These are phyloP conservation scores for Zaprionus obscuricornis DNA, from an alignment of 2,888 invertebrate species.

Conservation along the genomic window DNA sequence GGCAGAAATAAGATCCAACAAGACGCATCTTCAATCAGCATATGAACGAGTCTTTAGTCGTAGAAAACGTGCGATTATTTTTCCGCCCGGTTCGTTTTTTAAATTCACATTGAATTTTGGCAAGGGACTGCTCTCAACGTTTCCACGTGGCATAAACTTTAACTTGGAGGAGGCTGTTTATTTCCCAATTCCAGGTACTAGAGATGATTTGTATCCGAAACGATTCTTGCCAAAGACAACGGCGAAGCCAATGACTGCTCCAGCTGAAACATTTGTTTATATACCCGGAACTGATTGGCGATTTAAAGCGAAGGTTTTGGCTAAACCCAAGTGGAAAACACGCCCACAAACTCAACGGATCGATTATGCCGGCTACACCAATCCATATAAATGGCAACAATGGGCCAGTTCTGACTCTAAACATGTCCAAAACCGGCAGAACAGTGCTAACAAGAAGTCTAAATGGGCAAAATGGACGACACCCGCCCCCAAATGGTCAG, in stretches of 20 bases:
- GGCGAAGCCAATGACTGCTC: constrained; percentile 48
- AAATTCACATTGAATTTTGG: constrained; percentile 74
- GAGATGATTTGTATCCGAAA: constrained; percentile 78
- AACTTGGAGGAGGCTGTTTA: constrained; percentile 75
- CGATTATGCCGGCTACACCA: constrained; percentile 40
- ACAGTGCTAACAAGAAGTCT: background rate
- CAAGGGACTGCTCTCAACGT: constrained; percentile 69
- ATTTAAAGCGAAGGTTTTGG: constrained; percentile 70
- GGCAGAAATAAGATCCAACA: background rate
- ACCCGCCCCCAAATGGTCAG: constrained; percentile 50
- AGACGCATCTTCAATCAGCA: constrained; percentile 24
- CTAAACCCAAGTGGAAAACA: constrained; percentile 42
- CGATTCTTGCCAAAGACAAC: constrained; percentile 61
- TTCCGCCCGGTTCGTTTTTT: constrained; percentile 73
- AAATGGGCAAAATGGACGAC: constrained; percentile 69
- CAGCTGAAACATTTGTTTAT: constrained; percentile 56
- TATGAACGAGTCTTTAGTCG: constrained; percentile 62
- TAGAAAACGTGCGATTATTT: constrained; percentile 73
- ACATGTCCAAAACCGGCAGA: constrained; percentile 16
- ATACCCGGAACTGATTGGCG: constrained; percentile 77
- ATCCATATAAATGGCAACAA: constrained; percentile 65
- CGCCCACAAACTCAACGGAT: constrained; percentile 63
- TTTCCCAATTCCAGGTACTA: constrained; percentile 70
- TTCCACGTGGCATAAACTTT: constrained; percentile 75
- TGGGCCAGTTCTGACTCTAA: constrained; percentile 54